Percentiles rank a stretch among this genome's conserved stretches.
These are phyloP conservation scores for Psammodynastes pulverulentus DNA, from an alignment of 2,113 vertebrate species.

Conservation along the genomic window DNA sequence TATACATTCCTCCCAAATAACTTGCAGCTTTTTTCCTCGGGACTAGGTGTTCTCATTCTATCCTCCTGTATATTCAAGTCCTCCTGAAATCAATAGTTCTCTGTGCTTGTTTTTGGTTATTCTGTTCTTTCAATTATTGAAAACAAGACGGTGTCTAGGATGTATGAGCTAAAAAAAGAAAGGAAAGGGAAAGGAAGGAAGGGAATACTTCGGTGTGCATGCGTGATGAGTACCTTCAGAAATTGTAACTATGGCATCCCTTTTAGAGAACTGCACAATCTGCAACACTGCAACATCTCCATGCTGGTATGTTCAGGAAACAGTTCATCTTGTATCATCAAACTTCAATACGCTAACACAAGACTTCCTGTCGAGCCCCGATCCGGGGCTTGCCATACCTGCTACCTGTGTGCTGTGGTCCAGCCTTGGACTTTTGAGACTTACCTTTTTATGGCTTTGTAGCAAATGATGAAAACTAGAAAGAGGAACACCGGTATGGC, in stretches of 20 bases:
- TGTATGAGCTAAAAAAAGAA: background rate
- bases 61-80: background rate
- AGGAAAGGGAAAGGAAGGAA: background rate
- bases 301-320: background rate
- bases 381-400: too few relatives aligned
- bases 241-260: background rate
- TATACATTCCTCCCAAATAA: background rate
- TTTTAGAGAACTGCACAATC: background rate
- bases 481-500: slow-evolving; percentile 85
- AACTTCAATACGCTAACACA: background rate
- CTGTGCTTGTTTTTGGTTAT: background rate
- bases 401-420: too few relatives aligned
- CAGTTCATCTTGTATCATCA: background rate
- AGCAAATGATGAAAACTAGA: slow-evolving; percentile 92
- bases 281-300: background rate
- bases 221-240: background rate
- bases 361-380: too few relatives aligned
- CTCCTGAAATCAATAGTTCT: background rate
- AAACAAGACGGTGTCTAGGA: background rate
- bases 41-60: background rate
- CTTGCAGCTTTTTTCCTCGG: background rate
- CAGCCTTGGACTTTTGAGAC: too few relatives aligned
- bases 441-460: slow-evolving; percentile 99
- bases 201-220: background rate
- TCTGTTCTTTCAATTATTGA: background rate